Evolutionary conservation across 2,797 vertebrate genomes (phyloP).

Genomic region (Lemur catta): DNA sequence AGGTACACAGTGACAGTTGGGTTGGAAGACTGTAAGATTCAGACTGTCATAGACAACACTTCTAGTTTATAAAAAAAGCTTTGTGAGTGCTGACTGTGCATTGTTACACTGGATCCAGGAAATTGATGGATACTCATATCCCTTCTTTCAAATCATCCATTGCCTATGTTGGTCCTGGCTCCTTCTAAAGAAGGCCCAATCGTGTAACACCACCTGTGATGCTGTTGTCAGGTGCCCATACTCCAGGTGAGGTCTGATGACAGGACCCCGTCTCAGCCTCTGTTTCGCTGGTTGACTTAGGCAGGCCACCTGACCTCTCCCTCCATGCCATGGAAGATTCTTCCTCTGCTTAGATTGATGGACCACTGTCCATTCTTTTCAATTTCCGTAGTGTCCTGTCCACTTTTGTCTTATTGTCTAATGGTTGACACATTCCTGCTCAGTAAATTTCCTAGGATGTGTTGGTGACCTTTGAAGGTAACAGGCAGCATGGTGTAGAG

Average conservation of each 20-base stretch:
- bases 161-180: not conserved
- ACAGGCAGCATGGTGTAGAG: not conserved
- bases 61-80: not conserved
- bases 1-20: not conserved
- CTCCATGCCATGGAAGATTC: accelerated
- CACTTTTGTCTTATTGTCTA: not conserved
- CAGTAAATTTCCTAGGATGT: no score
- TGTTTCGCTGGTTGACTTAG: not conserved
- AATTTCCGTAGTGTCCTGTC: not conserved
- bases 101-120: not conserved
- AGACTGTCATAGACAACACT: not conserved
- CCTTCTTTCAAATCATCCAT: not conserved
- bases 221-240: not conserved
- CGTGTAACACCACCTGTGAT: not conserved
- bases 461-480: not conserved
- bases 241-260: not conserved
- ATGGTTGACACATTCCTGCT: not conserved
- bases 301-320: not conserved
- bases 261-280: not conserved
- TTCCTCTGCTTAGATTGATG: not conserved
- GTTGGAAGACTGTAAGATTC: no score
- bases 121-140: no score
- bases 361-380: not conserved
- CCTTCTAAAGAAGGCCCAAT: not conserved
- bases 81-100: not conserved